phyloP scores from a whole-genome alignment of 2,113 vertebrate species.

The Plestiodon gilberti region DNA sequence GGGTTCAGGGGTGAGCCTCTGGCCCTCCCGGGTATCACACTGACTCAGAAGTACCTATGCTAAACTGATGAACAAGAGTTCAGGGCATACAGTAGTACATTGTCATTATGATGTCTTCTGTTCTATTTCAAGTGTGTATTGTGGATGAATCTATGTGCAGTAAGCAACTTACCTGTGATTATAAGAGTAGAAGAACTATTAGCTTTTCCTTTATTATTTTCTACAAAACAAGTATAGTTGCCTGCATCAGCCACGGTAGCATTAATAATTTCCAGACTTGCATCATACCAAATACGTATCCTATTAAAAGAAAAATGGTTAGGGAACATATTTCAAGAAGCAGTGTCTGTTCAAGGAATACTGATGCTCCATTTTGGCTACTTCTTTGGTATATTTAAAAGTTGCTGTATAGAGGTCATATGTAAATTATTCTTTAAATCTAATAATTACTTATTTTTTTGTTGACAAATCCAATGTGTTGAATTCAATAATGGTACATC shows the following conservation, averaged over 20 bases:
- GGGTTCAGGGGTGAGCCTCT: too few species aligned
- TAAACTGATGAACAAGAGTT: neutral
- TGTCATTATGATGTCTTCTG: too few species aligned
- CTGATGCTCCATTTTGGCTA: neutral
- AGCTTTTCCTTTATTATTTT: slow-evolving; percentile 91
- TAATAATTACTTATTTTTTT: too few species aligned
- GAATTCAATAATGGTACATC: neutral
- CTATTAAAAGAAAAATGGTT: slow-evolving; percentile 68
- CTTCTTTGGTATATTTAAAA: neutral
- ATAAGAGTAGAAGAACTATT: slow-evolving; percentile 90
- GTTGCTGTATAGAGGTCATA: neutral
- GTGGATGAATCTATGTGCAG: neutral
- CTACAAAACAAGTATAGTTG: slow-evolving; percentile 93
- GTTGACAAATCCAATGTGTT: neutral
- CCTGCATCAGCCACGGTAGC: slow-evolving; percentile 89
- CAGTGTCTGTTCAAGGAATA: neutral
- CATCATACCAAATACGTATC: slow-evolving; percentile 91
- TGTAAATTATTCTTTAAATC: neutral
- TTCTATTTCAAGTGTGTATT: neutral
- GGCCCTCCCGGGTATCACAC: too few species aligned
- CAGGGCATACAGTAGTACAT: neutral
- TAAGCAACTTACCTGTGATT: slow-evolving; percentile 83
- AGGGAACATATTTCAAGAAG: slow-evolving; percentile 2
- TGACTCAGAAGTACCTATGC: neutral
- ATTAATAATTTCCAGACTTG: slow-evolving; percentile 93